Evolutionary conservation across 1,140 invertebrate species (phyloP).

Genomic region (Drosophila willistoni): DNA sequence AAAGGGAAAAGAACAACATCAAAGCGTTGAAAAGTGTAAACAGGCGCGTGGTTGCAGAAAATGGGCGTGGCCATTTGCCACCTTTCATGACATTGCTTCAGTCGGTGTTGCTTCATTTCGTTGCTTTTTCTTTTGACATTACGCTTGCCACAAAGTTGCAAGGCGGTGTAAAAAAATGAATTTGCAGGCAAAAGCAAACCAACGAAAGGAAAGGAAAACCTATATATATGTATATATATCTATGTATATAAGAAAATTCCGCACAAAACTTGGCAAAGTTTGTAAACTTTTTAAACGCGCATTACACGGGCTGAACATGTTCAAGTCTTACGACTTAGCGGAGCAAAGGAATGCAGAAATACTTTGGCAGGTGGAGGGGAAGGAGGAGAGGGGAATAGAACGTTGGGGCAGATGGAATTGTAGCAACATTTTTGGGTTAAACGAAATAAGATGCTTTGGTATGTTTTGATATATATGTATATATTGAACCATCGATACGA

Average conservation of each 20-base stretch:
- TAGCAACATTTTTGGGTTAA: slow-evolving; percentile 41
- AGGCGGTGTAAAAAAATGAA: slow-evolving; percentile 50
- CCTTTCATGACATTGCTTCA: slow-evolving; percentile 1
- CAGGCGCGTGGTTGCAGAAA: slow-evolving; percentile 60
- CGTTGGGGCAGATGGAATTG: slow-evolving; percentile 25
- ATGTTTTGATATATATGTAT: slow-evolving; percentile 39
- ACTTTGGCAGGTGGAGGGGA: slow-evolving; percentile 7
- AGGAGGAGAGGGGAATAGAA: slow-evolving; percentile 7
- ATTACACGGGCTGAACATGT: slow-evolving; percentile 77
- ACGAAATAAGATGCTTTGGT: slow-evolving; percentile 42
- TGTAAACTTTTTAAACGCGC: slow-evolving; percentile 80
- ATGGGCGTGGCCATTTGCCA: slow-evolving; percentile 36
- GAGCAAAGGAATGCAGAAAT: slow-evolving; percentile 36
- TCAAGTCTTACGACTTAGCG: slow-evolving; percentile 60
- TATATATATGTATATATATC: neutral
- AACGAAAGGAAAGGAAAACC: slow-evolving; percentile 17
- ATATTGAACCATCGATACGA: slow-evolving; percentile 41
- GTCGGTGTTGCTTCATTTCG: neutral
- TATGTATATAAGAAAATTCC: slow-evolving; percentile 32
- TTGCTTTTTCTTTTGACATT: slow-evolving; percentile 27
- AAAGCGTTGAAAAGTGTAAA: slow-evolving; percentile 78
- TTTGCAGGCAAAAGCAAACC: slow-evolving; percentile 47
- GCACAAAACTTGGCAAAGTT: slow-evolving; percentile 71
- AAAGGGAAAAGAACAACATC: slow-evolving; percentile 64
- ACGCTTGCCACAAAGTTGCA: slow-evolving; percentile 65